phyloP scores from a whole-genome alignment of 92 coral and sea anemone species.

The Paramuricea clavata region DNA sequence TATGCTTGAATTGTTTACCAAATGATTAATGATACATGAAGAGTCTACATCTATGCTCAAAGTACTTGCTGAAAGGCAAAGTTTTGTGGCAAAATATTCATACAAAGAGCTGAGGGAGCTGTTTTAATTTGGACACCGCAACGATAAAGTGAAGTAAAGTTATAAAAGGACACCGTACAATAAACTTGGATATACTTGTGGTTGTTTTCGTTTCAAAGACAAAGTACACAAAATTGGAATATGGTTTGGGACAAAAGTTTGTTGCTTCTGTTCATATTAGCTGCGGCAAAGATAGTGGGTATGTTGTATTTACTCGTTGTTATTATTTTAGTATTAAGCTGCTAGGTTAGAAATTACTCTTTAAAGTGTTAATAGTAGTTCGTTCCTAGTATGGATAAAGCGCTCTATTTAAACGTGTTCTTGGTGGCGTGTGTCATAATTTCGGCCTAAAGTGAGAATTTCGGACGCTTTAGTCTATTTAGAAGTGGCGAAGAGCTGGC shows the following conservation, averaged over 20 bases:
- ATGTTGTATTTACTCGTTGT: background rate
- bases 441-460: no score
- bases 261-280: background rate
- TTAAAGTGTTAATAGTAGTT: background rate
- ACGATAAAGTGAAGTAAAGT: background rate
- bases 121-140: background rate
- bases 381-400: no score
- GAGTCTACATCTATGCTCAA: background rate
- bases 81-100: background rate
- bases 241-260: background rate
- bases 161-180: background rate
- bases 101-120: background rate
- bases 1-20: background rate
- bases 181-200: background rate
- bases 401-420: no score
- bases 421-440: no score
- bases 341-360: background rate
- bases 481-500: background rate
- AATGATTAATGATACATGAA: background rate
- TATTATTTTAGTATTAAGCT: background rate
- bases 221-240: background rate
- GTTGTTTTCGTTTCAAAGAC: background rate
- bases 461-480: background rate
- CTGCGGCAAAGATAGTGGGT: background rate
- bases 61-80: background rate